Conservation (phyloP, 1,140 invertebrate genomes). For the Vollenhovia emeryi region DNA sequence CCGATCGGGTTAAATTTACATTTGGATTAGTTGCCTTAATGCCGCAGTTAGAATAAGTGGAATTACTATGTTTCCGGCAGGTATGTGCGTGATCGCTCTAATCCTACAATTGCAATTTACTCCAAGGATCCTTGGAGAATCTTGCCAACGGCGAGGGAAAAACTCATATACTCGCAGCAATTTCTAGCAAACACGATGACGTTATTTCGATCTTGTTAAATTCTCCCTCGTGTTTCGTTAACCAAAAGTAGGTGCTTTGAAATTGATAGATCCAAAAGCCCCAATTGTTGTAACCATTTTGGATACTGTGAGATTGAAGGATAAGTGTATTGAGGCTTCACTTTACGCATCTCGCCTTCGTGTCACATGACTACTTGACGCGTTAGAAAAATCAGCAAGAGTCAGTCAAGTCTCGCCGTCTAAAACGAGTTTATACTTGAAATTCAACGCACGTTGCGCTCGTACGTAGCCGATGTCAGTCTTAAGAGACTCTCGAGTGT, state of each 20-base stretch:
- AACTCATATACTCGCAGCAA: too few species aligned
- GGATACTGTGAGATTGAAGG: too few species aligned
- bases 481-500: background rate
- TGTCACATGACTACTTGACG: background rate
- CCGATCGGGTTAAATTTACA: conserved; percentile 34
- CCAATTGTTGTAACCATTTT: too few species aligned
- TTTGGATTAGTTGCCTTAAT: conserved; percentile 1
- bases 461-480: background rate
- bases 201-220: too few species aligned
- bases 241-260: too few species aligned
- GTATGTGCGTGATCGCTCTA: background rate
- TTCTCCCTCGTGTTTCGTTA: too few species aligned
- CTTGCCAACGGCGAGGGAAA: too few species aligned
- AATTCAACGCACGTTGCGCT: background rate
- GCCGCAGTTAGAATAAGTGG: conserved; percentile 8
- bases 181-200: too few species aligned
- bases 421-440: conserved; percentile 30
- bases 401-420: background rate
- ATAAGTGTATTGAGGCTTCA: background rate
- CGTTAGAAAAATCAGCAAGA: background rate
- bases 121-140: background rate
- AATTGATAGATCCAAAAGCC: too few species aligned
- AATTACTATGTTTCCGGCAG: background rate
- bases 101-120: background rate
- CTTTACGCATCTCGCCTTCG: background rate